Percentiles rank a stretch among this genome's conserved stretches.
phyloP scores from a whole-genome alignment of 23 tunicate genomes.

The Clavelina lepadiformis region DNA sequence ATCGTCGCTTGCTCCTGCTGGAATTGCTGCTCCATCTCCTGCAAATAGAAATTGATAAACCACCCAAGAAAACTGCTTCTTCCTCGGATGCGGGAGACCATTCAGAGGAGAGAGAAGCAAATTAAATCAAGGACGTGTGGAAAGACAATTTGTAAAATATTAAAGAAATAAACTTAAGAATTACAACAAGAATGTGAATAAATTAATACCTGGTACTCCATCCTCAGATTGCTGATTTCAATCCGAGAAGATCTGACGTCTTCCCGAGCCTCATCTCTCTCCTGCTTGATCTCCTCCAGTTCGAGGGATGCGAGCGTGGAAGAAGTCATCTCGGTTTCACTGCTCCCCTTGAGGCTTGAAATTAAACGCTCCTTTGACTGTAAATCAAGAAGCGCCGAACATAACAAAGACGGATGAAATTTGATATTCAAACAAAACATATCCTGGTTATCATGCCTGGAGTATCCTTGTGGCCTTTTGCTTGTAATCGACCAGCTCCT shows the following conservation, averaged over 20 bases:
- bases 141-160: too few species aligned
- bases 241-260: conserved; percentile 31
- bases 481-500: conserved; percentile 77
- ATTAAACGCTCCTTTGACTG: conserved; percentile 89
- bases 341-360: conserved; percentile 70
- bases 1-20: conserved; percentile 60
- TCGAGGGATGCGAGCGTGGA: conserved; percentile 70
- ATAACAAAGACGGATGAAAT: too few species aligned
- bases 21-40: conserved; percentile 78
- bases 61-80: too few species aligned
- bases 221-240: conserved; percentile 24
- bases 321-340: conserved; percentile 57
- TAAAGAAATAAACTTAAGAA: too few species aligned
- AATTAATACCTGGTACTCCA: conserved; percentile 71
- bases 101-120: too few species aligned
- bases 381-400: too few species aligned
- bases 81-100: too few species aligned
- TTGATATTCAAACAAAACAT: too few species aligned
- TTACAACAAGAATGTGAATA: not conserved
- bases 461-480: conserved; percentile 82
- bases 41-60: conserved; percentile 9
- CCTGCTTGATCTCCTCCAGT: conserved; percentile 65
- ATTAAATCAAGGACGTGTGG: too few species aligned
- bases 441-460: conserved; percentile 24
- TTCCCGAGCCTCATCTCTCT: conserved; percentile 53